Conservation (phyloP, 2,888 invertebrate genomes). For the Drosophila lacicola region DNA sequence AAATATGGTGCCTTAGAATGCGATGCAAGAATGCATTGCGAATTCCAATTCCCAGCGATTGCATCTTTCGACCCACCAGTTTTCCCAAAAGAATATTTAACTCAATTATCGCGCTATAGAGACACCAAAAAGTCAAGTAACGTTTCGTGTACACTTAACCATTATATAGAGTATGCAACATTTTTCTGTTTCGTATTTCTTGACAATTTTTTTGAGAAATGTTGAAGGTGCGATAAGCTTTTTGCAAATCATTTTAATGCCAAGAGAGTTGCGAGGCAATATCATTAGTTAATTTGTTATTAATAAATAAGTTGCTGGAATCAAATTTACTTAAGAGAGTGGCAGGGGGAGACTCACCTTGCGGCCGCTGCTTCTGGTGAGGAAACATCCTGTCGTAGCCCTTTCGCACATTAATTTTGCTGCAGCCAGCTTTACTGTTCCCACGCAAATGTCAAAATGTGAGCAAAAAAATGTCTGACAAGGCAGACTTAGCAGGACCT, state of each 20-base stretch:
- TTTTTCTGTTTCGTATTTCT: background rate
- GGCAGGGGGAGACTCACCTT: slow-evolving; percentile 78
- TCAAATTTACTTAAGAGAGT: slow-evolving; percentile 1
- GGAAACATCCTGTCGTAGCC: slow-evolving; percentile 90
- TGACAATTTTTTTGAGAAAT: slow-evolving; percentile 2
- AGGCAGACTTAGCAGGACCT: slow-evolving; percentile 29
- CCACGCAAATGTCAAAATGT: slow-evolving; percentile 40
- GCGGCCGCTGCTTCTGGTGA: slow-evolving; percentile 83
- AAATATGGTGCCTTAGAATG: too few relatives aligned
- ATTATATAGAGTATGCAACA: background rate
- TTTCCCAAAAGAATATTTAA: too few relatives aligned
- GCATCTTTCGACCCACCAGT: too few relatives aligned
- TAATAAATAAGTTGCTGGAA: slow-evolving; percentile 25
- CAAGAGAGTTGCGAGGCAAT: slow-evolving; percentile 7
- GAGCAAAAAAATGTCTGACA: slow-evolving; percentile 13
- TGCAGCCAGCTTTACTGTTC: slow-evolving; percentile 65
- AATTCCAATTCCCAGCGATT: too few relatives aligned
- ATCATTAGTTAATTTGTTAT: slow-evolving; percentile 37
- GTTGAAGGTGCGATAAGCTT: background rate
- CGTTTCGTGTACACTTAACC: background rate
- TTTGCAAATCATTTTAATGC: slow-evolving; percentile 14
- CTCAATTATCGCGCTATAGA: too few relatives aligned
- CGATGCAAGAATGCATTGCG: too few relatives aligned
- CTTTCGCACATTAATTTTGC: slow-evolving; percentile 88
- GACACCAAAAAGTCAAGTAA: too few relatives aligned